Evolutionary conservation across 2,888 invertebrate genomes (phyloP).

Genomic region (Cheilosia vernalis): DNA sequence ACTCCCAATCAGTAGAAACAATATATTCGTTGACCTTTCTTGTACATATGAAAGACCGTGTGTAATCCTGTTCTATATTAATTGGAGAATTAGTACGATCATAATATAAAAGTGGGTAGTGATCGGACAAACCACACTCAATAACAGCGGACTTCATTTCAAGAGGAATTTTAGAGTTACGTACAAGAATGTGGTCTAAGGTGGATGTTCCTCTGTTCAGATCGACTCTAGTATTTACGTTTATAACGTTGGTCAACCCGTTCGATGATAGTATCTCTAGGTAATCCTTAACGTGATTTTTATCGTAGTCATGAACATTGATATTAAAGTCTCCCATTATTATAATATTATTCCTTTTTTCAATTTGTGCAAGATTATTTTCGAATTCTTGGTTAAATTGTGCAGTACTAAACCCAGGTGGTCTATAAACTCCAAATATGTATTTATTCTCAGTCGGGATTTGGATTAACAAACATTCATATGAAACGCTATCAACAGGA

Average conservation of each 20-base stretch:
- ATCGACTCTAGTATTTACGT: conserved; percentile 1
- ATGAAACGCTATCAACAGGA: background rate
- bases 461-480: conserved; percentile 4
- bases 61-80: background rate
- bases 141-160: background rate
- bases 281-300: conserved; percentile 8
- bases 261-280: background rate
- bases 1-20: background rate
- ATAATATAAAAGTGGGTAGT: conserved; percentile 4
- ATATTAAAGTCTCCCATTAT: background rate
- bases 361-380: conserved; percentile 5
- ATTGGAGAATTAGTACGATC: background rate
- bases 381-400: background rate
- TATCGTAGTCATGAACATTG: background rate
- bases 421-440: conserved; percentile 18
- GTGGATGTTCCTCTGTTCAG: conserved; percentile 4
- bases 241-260: conserved; percentile 9
- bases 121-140: conserved; percentile 2
- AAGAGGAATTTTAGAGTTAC: background rate
- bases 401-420: conserved; percentile 1
- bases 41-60: background rate
- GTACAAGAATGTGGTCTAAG: conserved; percentile 9
- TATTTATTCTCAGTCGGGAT: background rate
- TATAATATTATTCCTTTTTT: background rate
- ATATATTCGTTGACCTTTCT: background rate